Evolutionary conservation across 2,797 vertebrate species (phyloP).

Genomic region (Catharus ustulatus): DNA sequence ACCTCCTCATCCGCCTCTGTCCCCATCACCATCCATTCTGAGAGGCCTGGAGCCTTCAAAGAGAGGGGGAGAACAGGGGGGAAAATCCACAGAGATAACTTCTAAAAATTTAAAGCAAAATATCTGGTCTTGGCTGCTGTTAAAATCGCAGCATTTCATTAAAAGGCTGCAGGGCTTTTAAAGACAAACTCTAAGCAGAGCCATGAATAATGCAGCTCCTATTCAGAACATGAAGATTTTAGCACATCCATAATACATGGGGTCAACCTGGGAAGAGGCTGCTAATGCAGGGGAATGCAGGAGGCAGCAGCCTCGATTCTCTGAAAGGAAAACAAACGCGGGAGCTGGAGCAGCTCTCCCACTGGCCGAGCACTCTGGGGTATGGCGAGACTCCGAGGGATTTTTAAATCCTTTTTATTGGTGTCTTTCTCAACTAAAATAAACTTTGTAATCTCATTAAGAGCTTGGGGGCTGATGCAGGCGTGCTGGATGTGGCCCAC

Average conservation of each 20-base stretch:
- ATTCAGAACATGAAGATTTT: conserved; percentile 48
- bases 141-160: conserved; percentile 49
- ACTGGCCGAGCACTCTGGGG: neutral
- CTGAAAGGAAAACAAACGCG: neutral
- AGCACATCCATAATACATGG: conserved; percentile 68
- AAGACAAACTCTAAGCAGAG: conserved; percentile 49
- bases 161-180: conserved; percentile 65
- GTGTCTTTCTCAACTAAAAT: conserved; percentile 47
- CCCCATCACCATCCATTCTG: neutral
- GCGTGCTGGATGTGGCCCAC: neutral
- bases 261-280: conserved; percentile 26
- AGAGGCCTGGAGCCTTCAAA: conserved; percentile 36
- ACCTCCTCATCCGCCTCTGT: neutral
- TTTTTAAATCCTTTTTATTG: conserved; percentile 41
- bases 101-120: conserved; percentile 49
- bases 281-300: conserved; percentile 28
- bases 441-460: conserved; percentile 51
- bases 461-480: conserved; percentile 16
- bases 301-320: neutral
- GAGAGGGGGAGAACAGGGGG: neutral
- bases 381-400: neutral
- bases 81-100: neutral
- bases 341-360: conserved; percentile 1
- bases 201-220: conserved; percentile 67
- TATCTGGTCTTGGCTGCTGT: conserved; percentile 36